Conservation (phyloP, 1,140 invertebrate species). For the Caenorhabditis briggsae region DNA sequence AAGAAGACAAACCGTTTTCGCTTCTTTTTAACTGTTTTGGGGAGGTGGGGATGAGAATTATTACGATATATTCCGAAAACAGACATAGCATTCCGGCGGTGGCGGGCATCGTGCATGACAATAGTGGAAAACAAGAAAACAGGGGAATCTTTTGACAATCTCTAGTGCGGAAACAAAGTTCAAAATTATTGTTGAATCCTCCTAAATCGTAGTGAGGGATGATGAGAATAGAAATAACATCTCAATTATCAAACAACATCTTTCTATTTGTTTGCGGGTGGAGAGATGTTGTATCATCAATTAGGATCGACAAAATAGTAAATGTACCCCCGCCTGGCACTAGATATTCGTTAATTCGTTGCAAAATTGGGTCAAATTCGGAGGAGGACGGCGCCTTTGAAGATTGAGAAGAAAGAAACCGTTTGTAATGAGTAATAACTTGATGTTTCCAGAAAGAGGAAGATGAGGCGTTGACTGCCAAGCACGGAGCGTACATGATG, state of each 20-base stretch:
- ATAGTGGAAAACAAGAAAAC: not conserved
- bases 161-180: slow-evolving; percentile 22
- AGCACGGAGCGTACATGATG: slow-evolving; percentile 64
- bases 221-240: not conserved
- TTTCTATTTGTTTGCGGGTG: not conserved
- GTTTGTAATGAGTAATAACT: not conserved
- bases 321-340: slow-evolving; percentile 21
- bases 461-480: slow-evolving; percentile 57
- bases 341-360: slow-evolving; percentile 46
- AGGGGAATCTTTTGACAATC: slow-evolving; percentile 34
- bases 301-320: slow-evolving; percentile 44
- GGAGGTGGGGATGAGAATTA: not conserved
- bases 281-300: slow-evolving; percentile 11
- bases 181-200: not conserved
- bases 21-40: slow-evolving; percentile 42
- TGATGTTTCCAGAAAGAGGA: slow-evolving; percentile 55
- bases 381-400: slow-evolving; percentile 17
- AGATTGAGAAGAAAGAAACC: slow-evolving; percentile 14
- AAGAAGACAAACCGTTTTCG: slow-evolving; percentile 1
- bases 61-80: slow-evolving; percentile 45
- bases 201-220: not conserved
- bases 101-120: slow-evolving; percentile 19
- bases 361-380: slow-evolving; percentile 37
- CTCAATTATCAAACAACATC: slow-evolving; percentile 27
- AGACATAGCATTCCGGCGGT: not conserved